Percentiles rank a stretch among this genome's conserved stretches.
phyloP scores from a whole-genome alignment of 2,797 vertebrate genomes.

The Molossus alvarezi region DNA sequence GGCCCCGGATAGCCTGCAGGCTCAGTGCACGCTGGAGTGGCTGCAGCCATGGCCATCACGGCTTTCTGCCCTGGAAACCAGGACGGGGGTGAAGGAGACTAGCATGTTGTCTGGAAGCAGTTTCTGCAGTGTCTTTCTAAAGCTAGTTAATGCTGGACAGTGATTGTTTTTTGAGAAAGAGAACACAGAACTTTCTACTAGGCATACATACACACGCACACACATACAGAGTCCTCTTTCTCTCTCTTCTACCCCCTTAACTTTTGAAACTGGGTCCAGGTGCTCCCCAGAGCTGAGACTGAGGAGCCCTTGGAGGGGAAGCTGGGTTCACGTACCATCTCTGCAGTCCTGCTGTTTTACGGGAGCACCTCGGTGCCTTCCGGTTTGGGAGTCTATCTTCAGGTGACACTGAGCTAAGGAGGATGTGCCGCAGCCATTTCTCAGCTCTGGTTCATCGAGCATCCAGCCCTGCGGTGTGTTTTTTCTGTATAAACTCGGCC shows the following conservation, averaged over 20 bases:
- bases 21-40: too few species aligned
- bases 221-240: not conserved
- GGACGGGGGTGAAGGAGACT: not conserved
- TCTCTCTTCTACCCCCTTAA: not conserved
- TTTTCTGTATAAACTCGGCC: not conserved
- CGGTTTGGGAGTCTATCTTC: not conserved
- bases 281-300: not conserved
- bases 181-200: not conserved
- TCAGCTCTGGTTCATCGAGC: not conserved
- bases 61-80: not conserved
- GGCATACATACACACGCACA: not conserved
- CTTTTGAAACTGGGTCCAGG: not conserved
- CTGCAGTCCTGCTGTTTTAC: not conserved
- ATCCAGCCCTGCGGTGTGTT: not conserved
- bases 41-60: fast-evolving
- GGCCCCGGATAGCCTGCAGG: not conserved
- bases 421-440: too few species aligned
- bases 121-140: not conserved
- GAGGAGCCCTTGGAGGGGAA: not conserved
- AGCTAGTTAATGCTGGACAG: constrained; percentile 31
- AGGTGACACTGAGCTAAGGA: not conserved
- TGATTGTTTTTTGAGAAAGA: constrained; percentile 49
- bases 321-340: not conserved
- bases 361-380: not conserved
- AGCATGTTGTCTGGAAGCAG: not conserved